Evolutionary conservation across 23 tunicate species (phyloP).

Genomic region (Pegea sp.): DNA sequence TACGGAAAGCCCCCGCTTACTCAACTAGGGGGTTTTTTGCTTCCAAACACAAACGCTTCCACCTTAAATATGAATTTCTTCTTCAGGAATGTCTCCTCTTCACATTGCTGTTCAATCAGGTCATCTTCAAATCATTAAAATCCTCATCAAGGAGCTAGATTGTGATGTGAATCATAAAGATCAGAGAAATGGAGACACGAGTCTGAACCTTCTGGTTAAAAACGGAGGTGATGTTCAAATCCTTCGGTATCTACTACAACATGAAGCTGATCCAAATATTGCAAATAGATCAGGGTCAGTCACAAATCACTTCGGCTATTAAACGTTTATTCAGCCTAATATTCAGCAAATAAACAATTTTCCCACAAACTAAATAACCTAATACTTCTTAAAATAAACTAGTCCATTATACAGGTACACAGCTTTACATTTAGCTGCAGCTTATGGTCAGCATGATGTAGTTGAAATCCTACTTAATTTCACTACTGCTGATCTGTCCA

Average conservation of each 20-base stretch:
- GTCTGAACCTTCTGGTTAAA: neutral
- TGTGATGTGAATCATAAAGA: neutral
- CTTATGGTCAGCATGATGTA: neutral
- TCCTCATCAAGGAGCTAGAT: neutral
- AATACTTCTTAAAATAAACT: neutral
- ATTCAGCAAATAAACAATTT: too few species aligned
- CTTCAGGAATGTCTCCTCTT: neutral
- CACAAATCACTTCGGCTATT: neutral
- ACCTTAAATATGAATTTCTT: too few species aligned
- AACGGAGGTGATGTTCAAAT: neutral
- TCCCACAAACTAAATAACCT: neutral
- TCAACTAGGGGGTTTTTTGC: too few species aligned
- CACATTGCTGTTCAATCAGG: neutral
- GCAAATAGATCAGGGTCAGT: neutral
- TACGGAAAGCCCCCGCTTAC: too few species aligned
- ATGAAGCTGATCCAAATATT: neutral
- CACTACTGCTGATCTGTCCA: neutral
- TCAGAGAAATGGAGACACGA: neutral
- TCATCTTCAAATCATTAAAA: neutral
- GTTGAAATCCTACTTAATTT: neutral
- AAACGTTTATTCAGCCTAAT: too few species aligned
- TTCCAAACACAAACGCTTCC: too few species aligned
- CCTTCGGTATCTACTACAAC: neutral
- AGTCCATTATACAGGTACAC: neutral
- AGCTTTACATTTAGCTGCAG: neutral